Evolutionary conservation across 2,113 vertebrate species (phyloP).

Genomic region (Hucho hucho): DNA sequence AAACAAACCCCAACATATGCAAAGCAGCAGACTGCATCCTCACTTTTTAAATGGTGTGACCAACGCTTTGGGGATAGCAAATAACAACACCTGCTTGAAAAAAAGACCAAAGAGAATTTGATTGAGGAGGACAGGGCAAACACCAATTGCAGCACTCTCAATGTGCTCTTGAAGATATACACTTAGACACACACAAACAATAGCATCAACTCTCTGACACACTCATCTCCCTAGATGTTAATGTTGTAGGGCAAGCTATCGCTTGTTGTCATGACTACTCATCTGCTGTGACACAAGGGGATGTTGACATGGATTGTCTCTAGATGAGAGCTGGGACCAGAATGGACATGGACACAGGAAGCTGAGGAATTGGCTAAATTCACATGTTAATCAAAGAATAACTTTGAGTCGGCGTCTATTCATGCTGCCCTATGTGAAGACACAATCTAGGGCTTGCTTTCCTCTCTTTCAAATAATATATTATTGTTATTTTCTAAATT

Average conservation of each 20-base stretch:
- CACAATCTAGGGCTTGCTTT: too few relatives aligned
- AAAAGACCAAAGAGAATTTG: neutral
- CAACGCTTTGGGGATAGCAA: slow-evolving; percentile 60
- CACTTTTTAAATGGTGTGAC: slow-evolving; percentile 77
- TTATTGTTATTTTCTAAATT: too few relatives aligned
- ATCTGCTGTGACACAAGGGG: slow-evolving; percentile 43
- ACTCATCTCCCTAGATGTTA: neutral
- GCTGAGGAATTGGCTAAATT: slow-evolving; percentile 26
- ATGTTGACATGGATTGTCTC: neutral
- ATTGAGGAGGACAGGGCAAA: slow-evolving; percentile 52
- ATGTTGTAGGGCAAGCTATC: neutral
- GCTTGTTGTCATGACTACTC: slow-evolving; percentile 51
- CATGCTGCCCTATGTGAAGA: too few relatives aligned
- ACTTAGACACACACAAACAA: neutral
- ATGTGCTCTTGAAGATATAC: slow-evolving; percentile 3
- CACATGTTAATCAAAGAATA: slow-evolving; percentile 41
- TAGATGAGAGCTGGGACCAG: neutral
- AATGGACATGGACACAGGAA: slow-evolving; percentile 22
- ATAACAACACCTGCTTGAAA: slow-evolving; percentile 68
- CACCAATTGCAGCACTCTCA: slow-evolving; percentile 52
- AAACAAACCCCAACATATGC: slow-evolving; percentile 52
- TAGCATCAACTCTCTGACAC: neutral
- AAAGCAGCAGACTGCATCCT: slow-evolving; percentile 62
- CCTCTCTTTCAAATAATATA: too few relatives aligned
- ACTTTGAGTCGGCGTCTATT: neutral